Evolutionary conservation across 2,797 vertebrate species (phyloP).

Genomic region (Anniella stebbinsi): DNA sequence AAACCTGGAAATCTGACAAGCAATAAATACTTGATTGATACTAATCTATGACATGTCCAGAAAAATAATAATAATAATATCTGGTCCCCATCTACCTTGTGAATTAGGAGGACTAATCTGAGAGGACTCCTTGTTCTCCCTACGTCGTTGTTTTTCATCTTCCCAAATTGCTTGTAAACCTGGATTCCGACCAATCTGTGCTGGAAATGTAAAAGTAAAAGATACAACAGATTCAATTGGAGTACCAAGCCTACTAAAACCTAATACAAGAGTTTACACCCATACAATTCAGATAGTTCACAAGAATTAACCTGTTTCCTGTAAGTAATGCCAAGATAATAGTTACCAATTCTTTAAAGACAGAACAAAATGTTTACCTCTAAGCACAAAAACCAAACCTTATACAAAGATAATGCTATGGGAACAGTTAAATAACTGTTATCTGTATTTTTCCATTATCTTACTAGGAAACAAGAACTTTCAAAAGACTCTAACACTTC

Average conservation of each 20-base stretch:
- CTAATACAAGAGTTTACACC: constrained; percentile 8
- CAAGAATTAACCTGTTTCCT: constrained; percentile 4
- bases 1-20: background rate
- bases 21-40: background rate
- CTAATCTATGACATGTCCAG: background rate
- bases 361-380: background rate
- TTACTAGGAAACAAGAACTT: background rate
- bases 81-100: constrained; percentile 83
- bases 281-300: constrained; percentile 28
- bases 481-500: background rate
- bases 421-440: background rate
- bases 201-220: constrained; percentile 77
- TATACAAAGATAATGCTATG: background rate
- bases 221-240: constrained; percentile 38
- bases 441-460: background rate
- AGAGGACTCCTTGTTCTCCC: constrained; percentile 88
- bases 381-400: background rate
- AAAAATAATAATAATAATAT: background rate
- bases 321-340: background rate
- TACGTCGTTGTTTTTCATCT: constrained; percentile 94
- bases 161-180: constrained; percentile 98
- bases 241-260: constrained; percentile 25
- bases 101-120: constrained; percentile 89
- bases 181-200: constrained; percentile 93
- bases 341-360: background rate